A percentile compares a stretch with the other conserved stretches of the same genome.
These are phyloP conservation scores for Genyomyrus donnyi DNA, from an alignment of 2,113 vertebrate species.

Conservation along the genomic window DNA sequence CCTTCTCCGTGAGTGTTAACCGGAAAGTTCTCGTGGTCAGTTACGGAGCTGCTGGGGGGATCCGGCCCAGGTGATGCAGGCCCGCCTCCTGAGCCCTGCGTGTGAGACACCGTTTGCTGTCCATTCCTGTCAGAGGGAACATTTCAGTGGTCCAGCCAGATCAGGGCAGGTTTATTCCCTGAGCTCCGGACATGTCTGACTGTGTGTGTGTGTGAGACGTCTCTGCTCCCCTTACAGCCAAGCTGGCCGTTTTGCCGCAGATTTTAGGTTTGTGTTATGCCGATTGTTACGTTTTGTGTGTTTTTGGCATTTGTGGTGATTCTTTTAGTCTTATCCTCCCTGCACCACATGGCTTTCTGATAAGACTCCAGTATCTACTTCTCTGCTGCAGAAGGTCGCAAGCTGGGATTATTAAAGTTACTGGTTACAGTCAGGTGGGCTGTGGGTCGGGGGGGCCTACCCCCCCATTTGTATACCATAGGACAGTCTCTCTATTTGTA, in stretches of 20 bases:
- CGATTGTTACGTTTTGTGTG: background rate
- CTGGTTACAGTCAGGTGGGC: background rate
- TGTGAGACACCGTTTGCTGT: background rate
- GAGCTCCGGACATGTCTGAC: background rate
- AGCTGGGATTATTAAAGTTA: background rate
- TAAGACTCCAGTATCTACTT: background rate
- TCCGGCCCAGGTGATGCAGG: background rate
- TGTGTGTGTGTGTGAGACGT: background rate
- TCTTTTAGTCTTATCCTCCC: background rate
- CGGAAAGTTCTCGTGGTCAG: background rate
- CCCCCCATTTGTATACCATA: background rate
- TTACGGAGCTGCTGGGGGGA: background rate
- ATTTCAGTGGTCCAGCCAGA: background rate
- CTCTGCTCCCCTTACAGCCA: background rate
- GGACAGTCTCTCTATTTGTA: background rate
- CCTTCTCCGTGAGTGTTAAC: background rate
- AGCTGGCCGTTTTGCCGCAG: background rate
- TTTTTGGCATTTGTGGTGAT: background rate
- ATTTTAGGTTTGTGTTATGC: background rate
- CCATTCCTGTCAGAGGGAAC: background rate
- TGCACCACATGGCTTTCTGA: background rate
- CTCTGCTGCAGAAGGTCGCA: background rate
- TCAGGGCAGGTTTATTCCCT: background rate
- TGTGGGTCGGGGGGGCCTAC: background rate
- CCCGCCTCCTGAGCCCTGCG: background rate